These are phyloP conservation scores for Mesodorylaimus sp. DNA, from an alignment of 2,888 invertebrate genomes.

Conservation along the genomic window DNA sequence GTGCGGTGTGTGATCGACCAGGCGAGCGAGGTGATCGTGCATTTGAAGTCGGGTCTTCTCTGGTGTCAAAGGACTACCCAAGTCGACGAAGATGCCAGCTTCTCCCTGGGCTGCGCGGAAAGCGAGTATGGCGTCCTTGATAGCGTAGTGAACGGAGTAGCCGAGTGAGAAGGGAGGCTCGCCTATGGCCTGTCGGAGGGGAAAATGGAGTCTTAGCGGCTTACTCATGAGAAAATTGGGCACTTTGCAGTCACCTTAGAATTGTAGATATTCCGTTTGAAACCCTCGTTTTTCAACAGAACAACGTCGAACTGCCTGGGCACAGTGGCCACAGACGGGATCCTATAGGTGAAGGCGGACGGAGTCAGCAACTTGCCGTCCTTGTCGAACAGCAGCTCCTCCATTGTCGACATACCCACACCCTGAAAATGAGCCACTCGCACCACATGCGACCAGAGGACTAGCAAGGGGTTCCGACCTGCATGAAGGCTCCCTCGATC, in stretches of 20 bases:
- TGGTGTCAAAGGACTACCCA: not conserved
- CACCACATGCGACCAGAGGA: not conserved
- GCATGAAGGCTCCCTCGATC: conserved; percentile 80
- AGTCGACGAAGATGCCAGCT: not conserved
- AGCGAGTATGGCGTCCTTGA: not conserved
- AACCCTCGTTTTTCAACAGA: conserved; percentile 62
- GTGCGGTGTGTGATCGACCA: too few relatives aligned
- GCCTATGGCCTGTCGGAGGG: conserved; percentile 15
- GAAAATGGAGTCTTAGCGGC: not conserved
- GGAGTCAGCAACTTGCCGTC: conserved; percentile 57
- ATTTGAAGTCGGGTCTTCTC: not conserved
- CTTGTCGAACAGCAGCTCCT: conserved; percentile 67
- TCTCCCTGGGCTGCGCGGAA: not conserved
- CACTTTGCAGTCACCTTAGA: conserved; percentile 54
- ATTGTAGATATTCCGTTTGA: conserved; percentile 72
- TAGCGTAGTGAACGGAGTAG: not conserved
- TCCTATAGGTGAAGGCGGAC: conserved; percentile 77
- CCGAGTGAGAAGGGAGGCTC: conserved; percentile 18
- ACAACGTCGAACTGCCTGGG: conserved; percentile 77
- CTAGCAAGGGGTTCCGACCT: conserved; percentile 31
- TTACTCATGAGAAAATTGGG: not conserved
- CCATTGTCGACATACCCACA: conserved; percentile 69
- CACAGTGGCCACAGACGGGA: conserved; percentile 74
- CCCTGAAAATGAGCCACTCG: conserved; percentile 37
- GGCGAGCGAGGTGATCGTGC: too few relatives aligned